A percentile compares a stretch with the other conserved stretches of the same genome.
Evolutionary conservation across 2,888 invertebrate species (phyloP).

Genomic region (Cantharis nigra): DNA sequence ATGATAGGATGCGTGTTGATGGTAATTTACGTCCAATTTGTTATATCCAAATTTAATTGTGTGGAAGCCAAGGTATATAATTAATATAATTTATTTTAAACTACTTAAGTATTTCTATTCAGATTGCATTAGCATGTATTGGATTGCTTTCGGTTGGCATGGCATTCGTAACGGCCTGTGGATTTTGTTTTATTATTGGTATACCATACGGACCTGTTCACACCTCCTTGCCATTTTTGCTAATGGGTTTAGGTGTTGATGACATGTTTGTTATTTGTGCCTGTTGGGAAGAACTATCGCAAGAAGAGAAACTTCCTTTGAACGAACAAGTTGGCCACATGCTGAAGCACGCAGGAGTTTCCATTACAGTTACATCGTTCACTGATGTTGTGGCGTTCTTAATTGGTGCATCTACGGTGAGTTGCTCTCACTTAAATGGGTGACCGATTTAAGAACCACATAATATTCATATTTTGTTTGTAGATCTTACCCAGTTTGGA

Average conservation of each 20-base stretch:
- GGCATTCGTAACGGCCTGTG: slow-evolving; percentile 72
- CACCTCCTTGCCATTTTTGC: slow-evolving; percentile 77
- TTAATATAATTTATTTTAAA: neutral
- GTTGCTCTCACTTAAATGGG: slow-evolving; percentile 30
- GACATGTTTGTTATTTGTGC: slow-evolving; percentile 87
- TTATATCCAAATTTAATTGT: slow-evolving; percentile 75
- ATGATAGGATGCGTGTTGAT: slow-evolving; percentile 70
- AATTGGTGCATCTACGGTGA: slow-evolving; percentile 76
- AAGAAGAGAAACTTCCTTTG: slow-evolving; percentile 60
- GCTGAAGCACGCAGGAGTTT: slow-evolving; percentile 80
- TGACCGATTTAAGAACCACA: too few species aligned
- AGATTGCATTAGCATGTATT: slow-evolving; percentile 69
- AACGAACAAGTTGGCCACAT: slow-evolving; percentile 71
- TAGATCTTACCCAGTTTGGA: slow-evolving; percentile 78
- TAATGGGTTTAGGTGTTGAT: slow-evolving; percentile 80
- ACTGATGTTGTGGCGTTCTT: slow-evolving; percentile 81
- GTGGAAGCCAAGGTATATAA: slow-evolving; percentile 68
- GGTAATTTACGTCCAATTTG: slow-evolving; percentile 74
- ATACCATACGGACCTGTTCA: slow-evolving; percentile 82
- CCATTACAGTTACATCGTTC: slow-evolving; percentile 81
- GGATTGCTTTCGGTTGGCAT: slow-evolving; percentile 75
- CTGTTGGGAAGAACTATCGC: slow-evolving; percentile 71
- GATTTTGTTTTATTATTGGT: slow-evolving; percentile 72
- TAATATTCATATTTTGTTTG: slow-evolving; percentile 35
- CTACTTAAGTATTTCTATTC: slow-evolving; percentile 4